Evolutionary conservation across 2,888 invertebrate species (phyloP).

Genomic region (Petrolisthes manimaculis): DNA sequence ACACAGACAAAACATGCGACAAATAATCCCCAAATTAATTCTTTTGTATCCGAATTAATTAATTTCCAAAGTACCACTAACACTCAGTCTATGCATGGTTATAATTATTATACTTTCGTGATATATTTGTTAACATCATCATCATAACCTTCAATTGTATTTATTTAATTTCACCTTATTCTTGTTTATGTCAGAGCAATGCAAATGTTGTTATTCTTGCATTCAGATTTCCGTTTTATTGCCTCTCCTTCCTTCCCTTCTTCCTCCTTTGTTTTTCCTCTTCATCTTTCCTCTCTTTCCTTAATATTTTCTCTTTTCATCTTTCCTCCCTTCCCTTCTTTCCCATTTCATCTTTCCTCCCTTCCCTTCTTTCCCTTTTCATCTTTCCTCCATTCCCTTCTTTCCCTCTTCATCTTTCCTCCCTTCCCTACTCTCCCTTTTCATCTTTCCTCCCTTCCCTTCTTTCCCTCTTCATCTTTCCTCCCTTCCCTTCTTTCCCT

Average conservation of each 20-base stretch:
- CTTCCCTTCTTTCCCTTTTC: not conserved
- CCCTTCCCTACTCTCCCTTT: not conserved
- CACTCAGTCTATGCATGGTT: too few relatives aligned
- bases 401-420: not conserved
- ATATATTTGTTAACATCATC: too few relatives aligned
- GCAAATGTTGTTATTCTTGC: too few relatives aligned
- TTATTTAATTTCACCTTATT: too few relatives aligned
- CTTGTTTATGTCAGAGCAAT: too few relatives aligned
- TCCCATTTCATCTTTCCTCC: not conserved
- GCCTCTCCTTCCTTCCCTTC: not conserved
- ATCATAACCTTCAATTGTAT: too few relatives aligned
- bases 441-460: conserved; percentile 32
- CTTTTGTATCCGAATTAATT: too few relatives aligned
- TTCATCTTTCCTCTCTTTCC: not conserved
- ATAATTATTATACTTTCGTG: too few relatives aligned
- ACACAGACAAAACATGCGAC: too few relatives aligned
- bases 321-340: not conserved
- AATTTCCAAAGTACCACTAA: too few relatives aligned
- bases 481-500: conserved; percentile 13
- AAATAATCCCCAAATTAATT: too few relatives aligned
- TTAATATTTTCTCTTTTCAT: not conserved
- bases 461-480: conserved; percentile 34
- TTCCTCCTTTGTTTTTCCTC: not conserved
- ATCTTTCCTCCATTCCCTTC: not conserved
- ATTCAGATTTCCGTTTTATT: not conserved